Evolutionary conservation across 1,140 invertebrate species (phyloP), one percentile per base, ranked within the genome.

Genomic region (Neoseiulus cucumeris): DNA sequence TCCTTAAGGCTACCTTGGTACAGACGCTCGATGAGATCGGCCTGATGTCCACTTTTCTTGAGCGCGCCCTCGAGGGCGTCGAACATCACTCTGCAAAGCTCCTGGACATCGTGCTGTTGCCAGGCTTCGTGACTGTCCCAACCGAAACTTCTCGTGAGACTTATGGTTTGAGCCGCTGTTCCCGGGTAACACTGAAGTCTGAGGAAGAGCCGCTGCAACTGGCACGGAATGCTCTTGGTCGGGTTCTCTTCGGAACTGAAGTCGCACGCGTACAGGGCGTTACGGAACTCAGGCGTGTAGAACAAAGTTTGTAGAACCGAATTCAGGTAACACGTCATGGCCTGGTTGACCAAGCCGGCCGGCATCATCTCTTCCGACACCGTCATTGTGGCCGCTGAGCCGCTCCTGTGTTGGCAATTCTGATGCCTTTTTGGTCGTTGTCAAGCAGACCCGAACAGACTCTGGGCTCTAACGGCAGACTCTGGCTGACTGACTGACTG

Each of bases 261-360:
- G 22, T 59, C 51, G 22, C 51, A 59, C 4, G 51, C 51, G 73
- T 92, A 92, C 7, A 93, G 75, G 1, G 87, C 86, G 77, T 94
- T 94, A 41, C 90, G 78, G 73, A 94, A 92, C 76, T 94, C 90
- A n/a, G 91, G 90, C 4, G 89, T 93, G 87, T 94, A 93, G 71
- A 82, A 93, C 1, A 94, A 77, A 1, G 87, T 86, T 77, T 94
- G 90, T 1, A 94, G 77, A 28, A 93, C 76, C 77, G 87, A 90
- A 74, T 93, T 94, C 14, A 94, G 78, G 73, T 93, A 93, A 74
- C 90, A 93, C 0, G 90, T 93, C 88, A 92, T 92, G 0, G 89
- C 88, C 76, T 91, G 89, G 75, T 94, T 94, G 0, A 92, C 87
- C 39, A 94, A 77, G 42, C 90, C 90, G 7, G 91, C 87, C 51